Conservation (phyloP, 2,888 invertebrate genomes). For the Taphrorychus bicolor region DNA sequence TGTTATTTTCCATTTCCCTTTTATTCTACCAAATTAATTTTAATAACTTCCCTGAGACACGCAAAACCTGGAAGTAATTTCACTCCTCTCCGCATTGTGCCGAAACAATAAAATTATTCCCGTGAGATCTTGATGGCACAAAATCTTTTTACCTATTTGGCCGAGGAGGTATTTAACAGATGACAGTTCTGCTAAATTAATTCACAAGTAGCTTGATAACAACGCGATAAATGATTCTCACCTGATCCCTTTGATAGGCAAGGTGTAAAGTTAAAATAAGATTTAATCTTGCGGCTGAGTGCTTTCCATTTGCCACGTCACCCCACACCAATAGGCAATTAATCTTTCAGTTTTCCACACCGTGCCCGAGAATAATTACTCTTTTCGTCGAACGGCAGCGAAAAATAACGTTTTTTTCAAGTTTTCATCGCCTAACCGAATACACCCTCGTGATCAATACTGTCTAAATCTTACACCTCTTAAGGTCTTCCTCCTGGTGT, state of each 20-base stretch:
- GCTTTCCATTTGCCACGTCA: conserved; percentile 12
- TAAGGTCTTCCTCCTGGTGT: background rate
- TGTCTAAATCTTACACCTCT: too few species aligned
- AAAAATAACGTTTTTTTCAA: conserved; percentile 7
- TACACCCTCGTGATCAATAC: background rate
- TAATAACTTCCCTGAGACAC: too few species aligned
- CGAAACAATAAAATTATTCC: too few species aligned
- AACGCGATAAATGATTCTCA: background rate
- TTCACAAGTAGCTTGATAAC: background rate
- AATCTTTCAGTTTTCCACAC: conserved; percentile 9
- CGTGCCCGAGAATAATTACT: conserved; percentile 10
- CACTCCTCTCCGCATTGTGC: too few species aligned
- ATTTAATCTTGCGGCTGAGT: conserved; percentile 14
- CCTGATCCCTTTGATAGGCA: background rate
- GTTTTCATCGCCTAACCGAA: background rate
- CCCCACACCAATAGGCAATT: conserved; percentile 10
- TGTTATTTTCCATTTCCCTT: too few species aligned
- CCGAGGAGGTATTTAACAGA: background rate
- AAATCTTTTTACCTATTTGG: background rate
- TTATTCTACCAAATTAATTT: too few species aligned
- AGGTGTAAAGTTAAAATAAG: conserved; percentile 13
- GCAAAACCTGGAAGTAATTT: too few species aligned
- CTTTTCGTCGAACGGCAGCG: background rate
- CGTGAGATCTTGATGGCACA: too few species aligned
- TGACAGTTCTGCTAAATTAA: background rate